phyloP scores from a whole-genome alignment of 2,113 vertebrate genomes.

The Phycodurus eques region DNA sequence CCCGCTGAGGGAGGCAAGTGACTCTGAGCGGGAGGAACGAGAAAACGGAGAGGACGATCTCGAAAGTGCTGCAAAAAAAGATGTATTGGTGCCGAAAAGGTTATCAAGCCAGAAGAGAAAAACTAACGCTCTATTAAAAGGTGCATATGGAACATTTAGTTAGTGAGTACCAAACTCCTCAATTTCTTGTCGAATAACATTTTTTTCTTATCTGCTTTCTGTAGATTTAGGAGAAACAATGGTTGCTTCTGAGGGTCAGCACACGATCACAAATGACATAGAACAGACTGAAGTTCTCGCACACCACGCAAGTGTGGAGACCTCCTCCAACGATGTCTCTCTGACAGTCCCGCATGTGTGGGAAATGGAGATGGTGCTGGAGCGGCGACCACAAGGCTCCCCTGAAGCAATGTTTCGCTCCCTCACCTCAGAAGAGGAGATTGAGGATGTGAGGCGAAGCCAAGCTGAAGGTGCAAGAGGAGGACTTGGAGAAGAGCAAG shows the following conservation, averaged over 20 bases:
- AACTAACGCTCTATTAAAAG: slow-evolving; percentile 35
- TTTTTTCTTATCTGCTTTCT: neutral
- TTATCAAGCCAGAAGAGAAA: slow-evolving; percentile 33
- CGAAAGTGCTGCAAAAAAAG: slow-evolving; percentile 9
- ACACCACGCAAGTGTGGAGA: slow-evolving; percentile 29
- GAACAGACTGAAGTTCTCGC: slow-evolving; percentile 22
- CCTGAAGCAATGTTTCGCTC: slow-evolving; percentile 21
- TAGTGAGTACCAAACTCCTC: neutral
- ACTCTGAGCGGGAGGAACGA: slow-evolving; percentile 69
- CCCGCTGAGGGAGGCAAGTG: slow-evolving; percentile 71
- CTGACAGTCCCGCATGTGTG: slow-evolving; percentile 54
- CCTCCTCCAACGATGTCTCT: slow-evolving; percentile 18
- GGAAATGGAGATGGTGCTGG: slow-evolving; percentile 65
- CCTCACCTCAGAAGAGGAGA: slow-evolving; percentile 34
- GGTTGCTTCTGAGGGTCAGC: slow-evolving; percentile 32
- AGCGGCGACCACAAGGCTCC: slow-evolving; percentile 39
- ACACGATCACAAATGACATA: slow-evolving; percentile 3
- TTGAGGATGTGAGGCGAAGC: slow-evolving; percentile 32
- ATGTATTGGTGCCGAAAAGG: neutral
- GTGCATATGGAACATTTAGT: slow-evolving; percentile 16
- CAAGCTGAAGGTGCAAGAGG: slow-evolving; percentile 12
- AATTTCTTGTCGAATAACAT: no score
- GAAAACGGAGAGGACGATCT: slow-evolving; percentile 11
- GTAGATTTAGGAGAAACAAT: slow-evolving; percentile 43
- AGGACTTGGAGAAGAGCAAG: slow-evolving; percentile 25